Evolutionary conservation across 2,888 invertebrate genomes (phyloP), one percentile per base, ranked within the genome.

Genomic region (Hypercompe scribonia): DNA sequence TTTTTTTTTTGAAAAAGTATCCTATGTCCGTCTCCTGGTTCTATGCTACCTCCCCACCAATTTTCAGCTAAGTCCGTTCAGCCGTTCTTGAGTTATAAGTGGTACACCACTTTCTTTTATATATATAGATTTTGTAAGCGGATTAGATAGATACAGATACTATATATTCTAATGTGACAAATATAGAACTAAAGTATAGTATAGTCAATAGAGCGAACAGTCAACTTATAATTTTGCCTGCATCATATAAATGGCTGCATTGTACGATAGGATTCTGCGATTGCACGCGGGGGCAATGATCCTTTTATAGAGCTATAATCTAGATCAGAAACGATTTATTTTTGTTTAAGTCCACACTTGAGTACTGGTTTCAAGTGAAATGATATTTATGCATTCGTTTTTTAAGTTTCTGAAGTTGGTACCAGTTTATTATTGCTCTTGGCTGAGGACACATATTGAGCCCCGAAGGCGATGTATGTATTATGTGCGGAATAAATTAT

Each of bases 281-380:
- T 66, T 80, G 78, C 73, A 71, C 21, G 66, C 65, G 71, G 83
- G 76, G 65, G 15, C 84, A 85, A 79, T 24, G 84, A 61, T 76
- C 86, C 78, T 61, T 84, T 83, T 81, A 85, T 83, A 70, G 81
- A 73, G 72, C 75, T 76, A 70, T 71, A 76, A 81, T 76, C 78
- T 83, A 78, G 79, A 85, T 78, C 77, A 78, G 70, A 72, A 69
- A 68, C 42, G 65, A 79, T 78, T 81, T 79, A 75, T 80, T 76
- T 73, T 82, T 75, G 74, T 76, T 79, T 73, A 11, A 76, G 72
- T 58, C 74, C 72, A 61, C 54, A 76, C 74, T 71, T 83, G 75
- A 74, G 76, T 68, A n/a, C 54, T 34, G 34, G 54, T 18, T n/a
- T 18, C 24, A 46, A 66, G 42, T 31, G 11, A 42, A 28, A 28